Percentiles rank a stretch among this genome's conserved stretches.
Conservation (phyloP, 23 tunicate genomes). For the Trididemnum nubilum region DNA sequence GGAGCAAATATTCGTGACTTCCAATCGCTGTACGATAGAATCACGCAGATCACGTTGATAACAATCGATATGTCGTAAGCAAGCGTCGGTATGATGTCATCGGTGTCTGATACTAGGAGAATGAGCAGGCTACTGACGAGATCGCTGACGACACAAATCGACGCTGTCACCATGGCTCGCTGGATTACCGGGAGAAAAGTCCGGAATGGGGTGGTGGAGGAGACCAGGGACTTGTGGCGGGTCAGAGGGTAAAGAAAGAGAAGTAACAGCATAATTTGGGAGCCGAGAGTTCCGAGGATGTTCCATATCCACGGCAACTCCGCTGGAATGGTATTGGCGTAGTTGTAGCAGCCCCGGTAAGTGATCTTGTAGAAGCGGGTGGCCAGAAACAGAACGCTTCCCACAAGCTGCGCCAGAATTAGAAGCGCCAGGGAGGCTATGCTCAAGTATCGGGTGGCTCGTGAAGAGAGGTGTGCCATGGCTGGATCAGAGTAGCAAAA, state of each 20-base stretch:
- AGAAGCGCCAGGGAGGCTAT: slow-evolving; percentile 34
- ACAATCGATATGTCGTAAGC: slow-evolving; percentile 30
- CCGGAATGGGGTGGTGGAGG: background rate
- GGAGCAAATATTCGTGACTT: slow-evolving; percentile 15
- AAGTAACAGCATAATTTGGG: slow-evolving; percentile 25
- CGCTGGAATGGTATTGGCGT: slow-evolving; percentile 11
- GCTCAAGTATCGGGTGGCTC: slow-evolving; percentile 18
- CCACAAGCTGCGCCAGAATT: slow-evolving; percentile 31
- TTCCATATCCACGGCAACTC: slow-evolving; percentile 47
- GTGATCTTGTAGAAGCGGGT: slow-evolving; percentile 45
- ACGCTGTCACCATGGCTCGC: slow-evolving; percentile 31
- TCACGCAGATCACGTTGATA: slow-evolving; percentile 37
- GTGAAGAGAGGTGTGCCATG: slow-evolving; percentile 57
- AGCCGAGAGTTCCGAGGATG: slow-evolving; percentile 27
- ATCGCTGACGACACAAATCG: slow-evolving; percentile 37
- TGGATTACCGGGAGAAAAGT: slow-evolving; percentile 38
- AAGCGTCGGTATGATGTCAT: slow-evolving; percentile 43
- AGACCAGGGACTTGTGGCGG: slow-evolving; percentile 5
- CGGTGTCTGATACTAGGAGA: slow-evolving; percentile 30
- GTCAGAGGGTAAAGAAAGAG: slow-evolving; percentile 45
- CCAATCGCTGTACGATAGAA: slow-evolving; percentile 56
- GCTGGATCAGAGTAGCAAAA: slow-evolving; percentile 61
- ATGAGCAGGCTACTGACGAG: slow-evolving; percentile 26
- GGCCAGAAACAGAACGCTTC: slow-evolving; percentile 37
- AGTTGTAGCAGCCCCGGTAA: slow-evolving; percentile 18